Conservation (phyloP, 2,113 vertebrate species). For the Pelusios castaneus region DNA sequence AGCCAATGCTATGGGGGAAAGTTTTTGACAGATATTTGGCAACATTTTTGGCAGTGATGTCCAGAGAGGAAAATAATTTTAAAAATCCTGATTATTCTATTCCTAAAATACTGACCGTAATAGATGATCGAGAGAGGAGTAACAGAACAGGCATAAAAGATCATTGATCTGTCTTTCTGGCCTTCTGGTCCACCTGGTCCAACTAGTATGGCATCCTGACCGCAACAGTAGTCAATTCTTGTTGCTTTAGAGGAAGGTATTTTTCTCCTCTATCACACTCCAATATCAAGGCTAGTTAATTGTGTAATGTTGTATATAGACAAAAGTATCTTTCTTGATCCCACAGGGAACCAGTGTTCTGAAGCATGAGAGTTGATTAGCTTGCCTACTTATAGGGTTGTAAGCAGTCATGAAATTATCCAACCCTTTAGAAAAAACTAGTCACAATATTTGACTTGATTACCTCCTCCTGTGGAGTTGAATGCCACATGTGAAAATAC, state of each 20-base stretch:
- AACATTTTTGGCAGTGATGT: neutral
- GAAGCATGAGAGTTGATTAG: constrained; percentile 72
- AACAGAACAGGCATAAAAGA: neutral
- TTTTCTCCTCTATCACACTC: constrained; percentile 19
- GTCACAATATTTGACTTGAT: constrained; percentile 61
- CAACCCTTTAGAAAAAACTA: constrained; percentile 67
- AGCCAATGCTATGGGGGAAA: neutral
- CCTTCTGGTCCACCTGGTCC: neutral
- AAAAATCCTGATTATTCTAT: neutral
- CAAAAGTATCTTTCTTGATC: constrained; percentile 51
- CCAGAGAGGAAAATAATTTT: neutral
- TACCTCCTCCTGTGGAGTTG: constrained; percentile 49
- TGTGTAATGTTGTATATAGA: constrained; percentile 18
- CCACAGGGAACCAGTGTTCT: constrained; percentile 31
- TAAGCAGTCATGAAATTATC: constrained; percentile 70
- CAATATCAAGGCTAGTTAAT: constrained; percentile 47
- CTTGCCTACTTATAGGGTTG: constrained; percentile 65
- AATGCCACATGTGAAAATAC: constrained; percentile 61
- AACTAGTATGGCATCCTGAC: neutral
- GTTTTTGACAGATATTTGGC: constrained; percentile 6
- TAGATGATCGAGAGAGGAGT: neutral
- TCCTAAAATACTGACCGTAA: neutral
- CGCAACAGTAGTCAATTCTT: constrained; percentile 9
- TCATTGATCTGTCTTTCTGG: neutral
- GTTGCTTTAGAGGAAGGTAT: constrained; percentile 41